These are phyloP conservation scores for Thermophis baileyi DNA, from an alignment of 2,113 vertebrate genomes.

Conservation along the genomic window DNA sequence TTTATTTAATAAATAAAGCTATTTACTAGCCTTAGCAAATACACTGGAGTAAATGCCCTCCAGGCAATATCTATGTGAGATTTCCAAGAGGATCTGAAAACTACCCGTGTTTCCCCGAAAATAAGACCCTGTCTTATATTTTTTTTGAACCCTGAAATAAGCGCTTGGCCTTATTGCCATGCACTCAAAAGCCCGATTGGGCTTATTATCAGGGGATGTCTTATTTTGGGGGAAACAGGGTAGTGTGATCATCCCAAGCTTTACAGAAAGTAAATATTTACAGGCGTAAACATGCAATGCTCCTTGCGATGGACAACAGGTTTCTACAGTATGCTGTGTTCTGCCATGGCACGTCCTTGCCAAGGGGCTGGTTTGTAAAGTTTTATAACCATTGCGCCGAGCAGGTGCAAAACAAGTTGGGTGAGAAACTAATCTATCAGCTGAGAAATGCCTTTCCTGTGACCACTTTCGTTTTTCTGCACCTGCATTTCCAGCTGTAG, in stretches of 20 bases:
- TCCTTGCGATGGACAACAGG: neutral
- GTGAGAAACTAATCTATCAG: neutral
- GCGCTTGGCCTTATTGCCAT: too few species aligned
- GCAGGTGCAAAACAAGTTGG: neutral
- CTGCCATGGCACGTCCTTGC: neutral
- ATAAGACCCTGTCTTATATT: too few species aligned
- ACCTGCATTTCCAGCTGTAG: neutral
- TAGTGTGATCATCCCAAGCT: neutral
- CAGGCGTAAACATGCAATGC: neutral
- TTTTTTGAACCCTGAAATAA: too few species aligned
- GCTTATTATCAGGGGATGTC: too few species aligned
- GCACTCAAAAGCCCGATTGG: too few species aligned
- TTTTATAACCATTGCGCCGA: neutral
- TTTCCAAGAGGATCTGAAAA: neutral
- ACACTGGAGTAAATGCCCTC: neutral
- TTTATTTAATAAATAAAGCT: neutral
- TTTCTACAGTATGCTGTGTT: neutral
- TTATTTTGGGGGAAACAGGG: too few species aligned
- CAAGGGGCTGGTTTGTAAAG: neutral
- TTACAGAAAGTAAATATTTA: neutral
- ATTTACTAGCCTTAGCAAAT: neutral
- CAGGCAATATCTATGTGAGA: neutral
- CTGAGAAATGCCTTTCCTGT: neutral
- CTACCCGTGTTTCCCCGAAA: too few species aligned
- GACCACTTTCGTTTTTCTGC: neutral